Evolutionary conservation across 2,888 invertebrate genomes (phyloP).

Genomic region (Scaptomyza cyrtandrae): DNA sequence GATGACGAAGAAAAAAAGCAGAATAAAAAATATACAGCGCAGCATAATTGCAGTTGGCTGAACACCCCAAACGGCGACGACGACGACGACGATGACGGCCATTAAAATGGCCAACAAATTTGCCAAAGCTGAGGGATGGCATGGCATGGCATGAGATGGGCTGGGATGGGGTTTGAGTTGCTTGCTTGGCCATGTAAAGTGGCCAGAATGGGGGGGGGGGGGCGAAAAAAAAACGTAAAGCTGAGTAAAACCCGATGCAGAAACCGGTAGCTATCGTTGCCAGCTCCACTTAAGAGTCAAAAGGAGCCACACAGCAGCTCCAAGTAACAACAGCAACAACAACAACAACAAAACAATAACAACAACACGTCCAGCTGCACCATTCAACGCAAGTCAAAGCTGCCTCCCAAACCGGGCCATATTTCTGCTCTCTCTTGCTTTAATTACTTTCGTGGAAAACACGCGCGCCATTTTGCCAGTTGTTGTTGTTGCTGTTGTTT

Average conservation of each 20-base stretch:
- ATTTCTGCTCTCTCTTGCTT: constrained; percentile 36
- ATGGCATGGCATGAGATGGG: constrained; percentile 13
- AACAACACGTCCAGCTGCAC: constrained; percentile 16
- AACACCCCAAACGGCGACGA: constrained; percentile 64
- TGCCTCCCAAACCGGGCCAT: constrained; percentile 25
- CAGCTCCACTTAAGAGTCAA: constrained; percentile 54
- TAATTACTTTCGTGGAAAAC: constrained; percentile 81
- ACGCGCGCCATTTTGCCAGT: constrained; percentile 66
- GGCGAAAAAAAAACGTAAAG: constrained; percentile 15
- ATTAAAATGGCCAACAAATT: constrained; percentile 79
- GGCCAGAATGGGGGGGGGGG: constrained; percentile 24
- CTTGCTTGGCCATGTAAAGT: constrained; percentile 56
- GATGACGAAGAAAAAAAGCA: constrained; percentile 23
- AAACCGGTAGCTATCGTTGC: constrained; percentile 67
- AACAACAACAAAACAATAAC: background rate
- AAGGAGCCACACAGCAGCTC: constrained; percentile 30
- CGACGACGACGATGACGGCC: constrained; percentile 55
- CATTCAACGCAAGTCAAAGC: constrained; percentile 27
- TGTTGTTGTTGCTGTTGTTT: constrained; percentile 15
- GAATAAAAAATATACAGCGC: constrained; percentile 28
- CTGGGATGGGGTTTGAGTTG: constrained; percentile 4
- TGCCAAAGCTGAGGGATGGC: constrained; percentile 32
- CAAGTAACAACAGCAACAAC: constrained; percentile 4
- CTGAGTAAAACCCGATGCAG: constrained; percentile 16
- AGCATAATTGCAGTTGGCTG: constrained; percentile 79